Conservation (phyloP, 23 tunicate genomes). For the Ascidia mentula region DNA sequence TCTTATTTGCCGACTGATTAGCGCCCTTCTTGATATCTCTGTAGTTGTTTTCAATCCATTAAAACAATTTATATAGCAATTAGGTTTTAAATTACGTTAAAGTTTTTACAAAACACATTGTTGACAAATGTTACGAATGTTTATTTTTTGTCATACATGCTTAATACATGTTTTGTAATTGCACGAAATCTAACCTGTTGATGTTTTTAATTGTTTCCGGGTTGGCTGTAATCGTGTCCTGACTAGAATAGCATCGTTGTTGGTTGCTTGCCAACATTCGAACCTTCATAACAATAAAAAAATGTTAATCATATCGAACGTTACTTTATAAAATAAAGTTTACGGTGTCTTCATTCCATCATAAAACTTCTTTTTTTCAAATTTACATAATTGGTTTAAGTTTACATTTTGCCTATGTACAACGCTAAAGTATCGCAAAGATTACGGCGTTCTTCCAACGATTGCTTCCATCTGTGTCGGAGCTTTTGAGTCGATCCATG, state of each 20-base stretch:
- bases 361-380: too few relatives aligned
- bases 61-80: background rate
- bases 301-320: too few relatives aligned
- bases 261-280: conserved; percentile 29
- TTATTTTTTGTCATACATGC: too few relatives aligned
- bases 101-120: too few relatives aligned
- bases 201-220: conserved; percentile 38
- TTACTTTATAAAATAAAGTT: too few relatives aligned
- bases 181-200: conserved; percentile 17
- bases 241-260: background rate
- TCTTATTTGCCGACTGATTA: background rate
- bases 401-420: too few relatives aligned
- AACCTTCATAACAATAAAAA: conserved; percentile 24
- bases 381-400: too few relatives aligned
- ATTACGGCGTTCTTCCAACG: conserved; percentile 29
- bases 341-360: too few relatives aligned
- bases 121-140: too few relatives aligned
- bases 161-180: background rate
- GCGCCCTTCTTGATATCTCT: background rate
- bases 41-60: too few relatives aligned
- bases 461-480: background rate
- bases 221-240: conserved; percentile 20
- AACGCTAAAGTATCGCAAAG: background rate
- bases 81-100: too few relatives aligned
- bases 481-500: background rate